phyloP scores from a whole-genome alignment of 2,113 vertebrate genomes.

The Nycticebus coucang region DNA sequence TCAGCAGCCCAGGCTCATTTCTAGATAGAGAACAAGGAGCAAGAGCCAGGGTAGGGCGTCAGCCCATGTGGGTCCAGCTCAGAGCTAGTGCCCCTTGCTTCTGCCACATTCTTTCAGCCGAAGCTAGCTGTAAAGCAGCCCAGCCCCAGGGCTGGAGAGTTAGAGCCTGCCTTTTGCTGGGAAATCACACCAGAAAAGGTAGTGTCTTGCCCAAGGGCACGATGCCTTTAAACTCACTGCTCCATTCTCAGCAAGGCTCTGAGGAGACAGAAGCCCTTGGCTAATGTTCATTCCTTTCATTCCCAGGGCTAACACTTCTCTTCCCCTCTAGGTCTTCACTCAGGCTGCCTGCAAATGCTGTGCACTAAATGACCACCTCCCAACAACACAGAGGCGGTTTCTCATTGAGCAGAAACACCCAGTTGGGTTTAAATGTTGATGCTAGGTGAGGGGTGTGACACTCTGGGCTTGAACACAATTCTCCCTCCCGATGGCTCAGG shows the following conservation, averaged over 20 bases:
- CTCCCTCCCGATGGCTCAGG: neutral
- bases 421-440: neutral
- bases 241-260: neutral
- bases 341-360: fast-evolving
- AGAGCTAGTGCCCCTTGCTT: fast-evolving
- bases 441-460: fast-evolving
- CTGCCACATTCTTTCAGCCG: neutral
- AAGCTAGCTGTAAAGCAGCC: neutral
- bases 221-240: neutral
- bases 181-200: neutral
- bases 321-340: too few species aligned
- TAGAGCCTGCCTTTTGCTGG: neutral
- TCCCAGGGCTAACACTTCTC: too few species aligned
- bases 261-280: neutral
- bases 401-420: neutral
- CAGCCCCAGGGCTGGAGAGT: fast-evolving
- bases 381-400: neutral
- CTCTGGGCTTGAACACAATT: neutral
- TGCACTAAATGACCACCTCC: neutral
- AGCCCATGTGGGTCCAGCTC: neutral
- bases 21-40: neutral
- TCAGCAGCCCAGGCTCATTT: neutral
- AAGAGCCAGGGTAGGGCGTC: neutral
- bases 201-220: neutral
- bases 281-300: too few species aligned